phyloP scores from a whole-genome alignment of 2,888 invertebrate species.

The Limnephilus lunatus region DNA sequence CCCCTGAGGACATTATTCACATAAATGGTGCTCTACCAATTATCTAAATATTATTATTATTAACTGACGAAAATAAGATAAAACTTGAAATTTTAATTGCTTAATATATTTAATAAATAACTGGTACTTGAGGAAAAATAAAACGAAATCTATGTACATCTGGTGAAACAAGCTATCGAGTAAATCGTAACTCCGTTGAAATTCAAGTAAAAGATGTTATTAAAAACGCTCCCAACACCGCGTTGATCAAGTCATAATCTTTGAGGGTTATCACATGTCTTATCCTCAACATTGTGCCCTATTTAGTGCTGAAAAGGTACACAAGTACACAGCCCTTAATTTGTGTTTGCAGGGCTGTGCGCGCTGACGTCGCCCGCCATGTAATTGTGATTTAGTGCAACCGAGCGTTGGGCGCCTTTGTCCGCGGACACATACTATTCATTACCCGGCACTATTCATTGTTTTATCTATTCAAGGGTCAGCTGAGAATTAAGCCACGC shows the following conservation, averaged over 20 bases:
- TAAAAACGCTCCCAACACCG: neutral
- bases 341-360: slow-evolving; percentile 29
- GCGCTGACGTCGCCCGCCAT: slow-evolving; percentile 50
- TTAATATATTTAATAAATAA: too few relatives aligned
- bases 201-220: neutral
- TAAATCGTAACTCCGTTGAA: neutral
- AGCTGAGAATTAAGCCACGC: slow-evolving; percentile 60
- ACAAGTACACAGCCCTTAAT: slow-evolving; percentile 7
- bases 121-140: neutral
- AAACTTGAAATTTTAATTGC: too few relatives aligned
- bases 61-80: too few relatives aligned
- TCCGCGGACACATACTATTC: slow-evolving; percentile 60
- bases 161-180: neutral
- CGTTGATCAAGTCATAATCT: slow-evolving; percentile 21
- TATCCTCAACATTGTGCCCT: slow-evolving; percentile 2
- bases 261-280: neutral
- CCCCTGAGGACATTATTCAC: too few relatives aligned
- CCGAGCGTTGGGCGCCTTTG: slow-evolving; percentile 58
- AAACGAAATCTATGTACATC: neutral
- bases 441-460: slow-evolving; percentile 61
- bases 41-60: too few relatives aligned
- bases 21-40: too few relatives aligned
- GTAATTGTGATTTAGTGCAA: slow-evolving; percentile 62
- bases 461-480: slow-evolving; percentile 65
- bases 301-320: slow-evolving; percentile 7